These are phyloP conservation scores for Varroa destructor DNA, from an alignment of 1,140 invertebrate genomes.

Conservation along the genomic window DNA sequence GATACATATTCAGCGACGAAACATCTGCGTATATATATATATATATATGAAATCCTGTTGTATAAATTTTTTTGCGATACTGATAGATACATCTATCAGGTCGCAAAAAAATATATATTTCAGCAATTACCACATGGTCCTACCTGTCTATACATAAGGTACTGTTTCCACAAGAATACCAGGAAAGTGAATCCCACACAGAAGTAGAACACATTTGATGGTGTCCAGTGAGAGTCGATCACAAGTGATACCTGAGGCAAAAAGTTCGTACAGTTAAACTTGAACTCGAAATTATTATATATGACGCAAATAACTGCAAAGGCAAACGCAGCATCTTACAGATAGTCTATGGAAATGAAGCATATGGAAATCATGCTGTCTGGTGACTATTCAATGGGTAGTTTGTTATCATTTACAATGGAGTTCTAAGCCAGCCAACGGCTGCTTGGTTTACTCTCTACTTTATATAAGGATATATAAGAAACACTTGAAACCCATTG, in stretches of 20 bases:
- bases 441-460: too few species aligned
- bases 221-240: background rate
- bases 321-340: too few species aligned
- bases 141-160: slow-evolving; percentile 23
- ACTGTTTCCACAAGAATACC: background rate
- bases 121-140: background rate
- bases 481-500: too few species aligned
- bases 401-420: too few species aligned
- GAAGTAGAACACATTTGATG: background rate
- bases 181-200: background rate
- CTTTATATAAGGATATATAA: too few species aligned
- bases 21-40: background rate
- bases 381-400: too few species aligned
- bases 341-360: too few species aligned
- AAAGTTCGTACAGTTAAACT: background rate
- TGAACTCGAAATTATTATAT: too few species aligned
- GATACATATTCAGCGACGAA: background rate
- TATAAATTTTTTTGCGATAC: too few species aligned
- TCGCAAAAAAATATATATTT: background rate
- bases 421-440: too few species aligned
- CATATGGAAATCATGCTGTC: too few species aligned
- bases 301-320: too few species aligned
- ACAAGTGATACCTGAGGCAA: background rate
- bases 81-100: background rate
- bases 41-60: background rate